Evolutionary conservation across 2,797 vertebrate genomes (phyloP), one percentile per base, ranked within the genome.

Genomic region (Tragopan temminckii): DNA sequence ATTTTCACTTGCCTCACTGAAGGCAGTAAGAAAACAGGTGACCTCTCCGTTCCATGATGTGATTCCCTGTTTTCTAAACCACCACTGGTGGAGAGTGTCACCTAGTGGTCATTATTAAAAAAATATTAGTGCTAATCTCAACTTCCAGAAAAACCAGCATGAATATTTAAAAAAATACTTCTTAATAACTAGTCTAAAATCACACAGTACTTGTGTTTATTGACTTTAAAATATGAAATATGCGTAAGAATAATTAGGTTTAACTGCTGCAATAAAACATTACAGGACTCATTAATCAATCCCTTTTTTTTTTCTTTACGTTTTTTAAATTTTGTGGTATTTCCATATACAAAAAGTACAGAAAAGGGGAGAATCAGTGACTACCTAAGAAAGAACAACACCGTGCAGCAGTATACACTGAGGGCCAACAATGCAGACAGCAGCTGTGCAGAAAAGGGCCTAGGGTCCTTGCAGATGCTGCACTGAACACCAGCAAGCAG

Each of bases 81-180:
- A 29, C 52, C 16, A 9, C 13, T 17, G 3, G 42, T 72, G 69
- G 90, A 89, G 27, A 67, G 27, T 55, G 95, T 38, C 94, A 95
- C 72, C 95, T 97, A 93, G 91, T 64, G 93, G 85, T 58, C 40
- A 40, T 27, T 69, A 70, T 24, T 46, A 21, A 53, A 29, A 93
- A 88, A 90, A 80, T 64, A 59, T 17, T 6, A 17, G 16, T 13
- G 53, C 55, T 68, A 13, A 31, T 25, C 33, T 66, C 25, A 46
- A 82, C 59, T 9, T 13, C 33, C 62, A 36, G 27, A 78, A 89
- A 79, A 75, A 69, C 23, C 10, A 50, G 29, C 35, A 78, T 14
- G 18, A 48, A 45, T 14, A 64, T 16, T 48, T 52, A 1, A 40
- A 61, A 9, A 4, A 53, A 23, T 15, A 24, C 0, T 74, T 85